Conservation (phyloP, 2,888 invertebrate genomes). For the Ennomos erosarius region DNA sequence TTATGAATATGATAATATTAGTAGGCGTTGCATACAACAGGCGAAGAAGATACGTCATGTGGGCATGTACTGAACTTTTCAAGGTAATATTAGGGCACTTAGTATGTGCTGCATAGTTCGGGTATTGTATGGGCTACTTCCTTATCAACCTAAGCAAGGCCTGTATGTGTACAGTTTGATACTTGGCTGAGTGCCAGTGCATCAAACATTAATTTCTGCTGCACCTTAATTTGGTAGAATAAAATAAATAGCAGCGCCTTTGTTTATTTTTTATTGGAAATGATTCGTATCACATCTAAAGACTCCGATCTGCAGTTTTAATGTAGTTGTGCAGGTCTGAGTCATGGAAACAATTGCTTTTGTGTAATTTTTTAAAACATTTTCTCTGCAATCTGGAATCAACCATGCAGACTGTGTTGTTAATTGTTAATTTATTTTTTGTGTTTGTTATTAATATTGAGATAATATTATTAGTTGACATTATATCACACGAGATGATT, state of each 20-base stretch:
- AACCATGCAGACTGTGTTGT: too few relatives aligned
- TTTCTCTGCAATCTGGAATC: too few relatives aligned
- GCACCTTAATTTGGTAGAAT: constrained; percentile 47
- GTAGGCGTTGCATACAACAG: constrained; percentile 44
- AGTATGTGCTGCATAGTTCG: too few relatives aligned
- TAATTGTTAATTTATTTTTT: too few relatives aligned
- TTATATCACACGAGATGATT: too few relatives aligned
- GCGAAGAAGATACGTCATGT: constrained; percentile 40
- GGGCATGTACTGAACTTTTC: constrained; percentile 55
- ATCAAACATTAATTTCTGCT: constrained; percentile 46
- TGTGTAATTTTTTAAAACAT: too few relatives aligned
- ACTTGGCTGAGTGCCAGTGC: constrained; percentile 64
- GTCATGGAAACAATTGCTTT: too few relatives aligned
- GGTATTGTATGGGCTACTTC: constrained; percentile 44
- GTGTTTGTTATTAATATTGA: too few relatives aligned
- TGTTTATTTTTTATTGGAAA: constrained; percentile 54
- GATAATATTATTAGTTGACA: too few relatives aligned
- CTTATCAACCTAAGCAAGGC: constrained; percentile 46
- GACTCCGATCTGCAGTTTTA: too few relatives aligned
- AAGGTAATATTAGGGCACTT: constrained; percentile 50
- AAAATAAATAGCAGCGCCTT: constrained; percentile 44
- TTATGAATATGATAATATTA: too few relatives aligned
- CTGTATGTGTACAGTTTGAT: constrained; percentile 49
- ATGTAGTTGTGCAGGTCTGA: too few relatives aligned
- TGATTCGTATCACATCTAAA: constrained; percentile 25